phyloP scores from a whole-genome alignment of 2,113 vertebrate species.

The Neodontobutis hainanensis region DNA sequence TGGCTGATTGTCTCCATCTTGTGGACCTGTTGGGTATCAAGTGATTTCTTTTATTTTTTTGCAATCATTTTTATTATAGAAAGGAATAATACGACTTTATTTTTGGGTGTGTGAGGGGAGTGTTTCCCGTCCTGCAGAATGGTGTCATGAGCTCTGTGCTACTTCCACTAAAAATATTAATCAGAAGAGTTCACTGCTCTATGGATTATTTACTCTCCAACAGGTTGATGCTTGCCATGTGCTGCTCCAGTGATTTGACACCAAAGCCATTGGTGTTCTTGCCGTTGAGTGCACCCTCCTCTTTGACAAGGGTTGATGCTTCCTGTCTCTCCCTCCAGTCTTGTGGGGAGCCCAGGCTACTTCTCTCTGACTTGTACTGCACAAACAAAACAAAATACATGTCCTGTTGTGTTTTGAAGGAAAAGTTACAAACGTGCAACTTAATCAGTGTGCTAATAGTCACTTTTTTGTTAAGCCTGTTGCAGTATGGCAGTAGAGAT shows the following conservation, averaged over 20 bases:
- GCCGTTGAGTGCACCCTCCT: conserved; percentile 72
- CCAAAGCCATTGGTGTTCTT: conserved; percentile 82
- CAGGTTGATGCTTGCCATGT: conserved; percentile 84
- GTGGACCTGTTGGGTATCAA: conserved; percentile 33
- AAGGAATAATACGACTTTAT: conserved; percentile 3
- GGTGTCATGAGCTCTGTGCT: conserved; percentile 41
- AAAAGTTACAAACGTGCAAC: background rate
- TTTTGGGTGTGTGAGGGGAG: conserved; percentile 22
- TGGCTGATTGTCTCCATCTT: conserved; percentile 59
- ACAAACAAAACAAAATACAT: background rate
- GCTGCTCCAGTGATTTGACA: conserved; percentile 84
- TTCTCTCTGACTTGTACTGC: conserved; percentile 83
- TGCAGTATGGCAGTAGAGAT: conserved; percentile 87
- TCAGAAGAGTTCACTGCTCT: conserved; percentile 5
- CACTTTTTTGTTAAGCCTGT: conserved; percentile 88
- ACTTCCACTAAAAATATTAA: conserved; percentile 16
- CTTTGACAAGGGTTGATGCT: conserved; percentile 71
- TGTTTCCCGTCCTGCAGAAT: conserved; percentile 32
- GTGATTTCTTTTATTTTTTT: too few species aligned
- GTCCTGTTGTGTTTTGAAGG: background rate
- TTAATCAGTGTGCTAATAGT: background rate
- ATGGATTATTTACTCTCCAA: conserved; percentile 85
- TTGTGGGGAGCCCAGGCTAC: conserved; percentile 80
- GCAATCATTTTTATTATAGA: too few species aligned
- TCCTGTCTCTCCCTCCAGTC: conserved; percentile 86